Base-by-base conservation (phyloP, 1,140 invertebrate species). In the Diprion similis region DNA sequence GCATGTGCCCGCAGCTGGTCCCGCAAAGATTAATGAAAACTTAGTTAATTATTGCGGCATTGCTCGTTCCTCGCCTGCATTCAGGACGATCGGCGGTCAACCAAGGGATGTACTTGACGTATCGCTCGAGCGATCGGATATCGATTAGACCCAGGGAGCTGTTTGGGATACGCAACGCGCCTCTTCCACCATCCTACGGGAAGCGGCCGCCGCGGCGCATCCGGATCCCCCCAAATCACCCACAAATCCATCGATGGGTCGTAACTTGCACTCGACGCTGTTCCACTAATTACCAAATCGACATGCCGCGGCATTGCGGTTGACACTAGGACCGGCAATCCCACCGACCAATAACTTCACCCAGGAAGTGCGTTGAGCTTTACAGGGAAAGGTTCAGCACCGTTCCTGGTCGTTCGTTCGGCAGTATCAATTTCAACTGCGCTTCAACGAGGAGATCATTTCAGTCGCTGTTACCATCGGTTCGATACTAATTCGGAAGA, bases 81-180 rank as follows among this genome's bases (percentile, higher is more conserved):
- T 9, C n/a, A 59, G 51, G n/a, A 17, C 51, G 51, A 59, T 59
- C 51, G 51, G 51, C 51, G 51, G 51, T 59, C 24, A 37, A 59
- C 78, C 81, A 76, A 65, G 79, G 82, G 81, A 83, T 85, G 82
- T 82, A 84, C 81, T 85, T 85, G 82, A 85, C 82, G 83, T 84
- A 85, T 85, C 79, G 80, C 80, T 80, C 80, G 81, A 84, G 79
- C 82, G 82, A 82, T 82, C 80, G 79, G 76, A 81, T 81, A 83
- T 83, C 80, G 80, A 83, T 82, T 83, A 82, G 78, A 68, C 71
- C n/a, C 47, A 37, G 71, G 48, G 67, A 73, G 66, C 70, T 68
- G 72, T 72, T 69, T 37, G 67, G 78, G 75, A 78, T 77, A 78
- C 78, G 51, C 11, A 59, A 59, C 51, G 51, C 51, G 51, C 51